Conservation (phyloP, 37 sponge, comb jelly and placozoan genomes). For the Corticium candelabrum region DNA sequence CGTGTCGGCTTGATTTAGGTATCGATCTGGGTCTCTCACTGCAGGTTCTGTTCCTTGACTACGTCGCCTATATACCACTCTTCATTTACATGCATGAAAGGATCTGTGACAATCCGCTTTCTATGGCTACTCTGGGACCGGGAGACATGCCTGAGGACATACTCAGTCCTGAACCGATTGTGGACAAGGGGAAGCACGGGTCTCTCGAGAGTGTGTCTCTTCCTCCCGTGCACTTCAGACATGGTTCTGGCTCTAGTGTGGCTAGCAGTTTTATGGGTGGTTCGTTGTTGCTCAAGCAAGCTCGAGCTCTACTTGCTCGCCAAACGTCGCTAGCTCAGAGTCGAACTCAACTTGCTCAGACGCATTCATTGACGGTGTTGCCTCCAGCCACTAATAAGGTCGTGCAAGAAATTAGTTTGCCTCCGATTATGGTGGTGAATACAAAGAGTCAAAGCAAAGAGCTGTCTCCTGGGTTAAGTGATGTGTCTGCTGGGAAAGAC, state of each 20-base stretch:
- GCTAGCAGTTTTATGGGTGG: neutral
- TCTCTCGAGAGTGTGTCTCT: neutral
- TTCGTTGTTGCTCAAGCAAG: neutral
- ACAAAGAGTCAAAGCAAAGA: neutral
- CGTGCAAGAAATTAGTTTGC: no score
- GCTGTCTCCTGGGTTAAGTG: neutral
- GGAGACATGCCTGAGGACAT: neutral
- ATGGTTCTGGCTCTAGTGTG: neutral
- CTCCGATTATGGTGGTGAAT: neutral
- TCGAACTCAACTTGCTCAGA: neutral
- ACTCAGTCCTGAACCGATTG: neutral
- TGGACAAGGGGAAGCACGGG: neutral
- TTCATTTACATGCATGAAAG: conserved; percentile 1
- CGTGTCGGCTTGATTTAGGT: neutral
- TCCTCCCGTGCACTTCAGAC: neutral
- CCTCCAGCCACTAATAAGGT: no score
- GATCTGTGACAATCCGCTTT: conserved; percentile 3
- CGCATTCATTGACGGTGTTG: neutral
- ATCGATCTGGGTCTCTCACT: neutral
- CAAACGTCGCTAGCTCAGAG: neutral
- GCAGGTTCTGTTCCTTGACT: conserved; percentile 1
- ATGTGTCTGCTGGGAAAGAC: neutral
- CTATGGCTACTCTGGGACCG: neutral
- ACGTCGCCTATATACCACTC: conserved; percentile 9
- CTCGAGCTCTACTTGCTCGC: neutral